Percentiles rank a stretch among this genome's conserved stretches.
Conservation (phyloP, 2,113 vertebrate species). For the Seriola dumerili region DNA sequence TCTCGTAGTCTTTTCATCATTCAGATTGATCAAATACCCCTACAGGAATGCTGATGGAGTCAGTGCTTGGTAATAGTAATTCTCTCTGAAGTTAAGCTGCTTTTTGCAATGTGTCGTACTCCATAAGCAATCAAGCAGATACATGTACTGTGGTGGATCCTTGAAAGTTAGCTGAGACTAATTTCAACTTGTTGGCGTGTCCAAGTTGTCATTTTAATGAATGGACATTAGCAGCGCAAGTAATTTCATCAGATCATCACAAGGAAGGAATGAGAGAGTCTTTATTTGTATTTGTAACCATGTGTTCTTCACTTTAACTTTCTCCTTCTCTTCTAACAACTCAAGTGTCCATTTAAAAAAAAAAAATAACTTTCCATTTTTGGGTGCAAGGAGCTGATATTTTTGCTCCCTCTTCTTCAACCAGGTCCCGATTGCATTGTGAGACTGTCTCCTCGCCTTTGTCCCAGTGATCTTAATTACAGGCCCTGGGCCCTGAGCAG, state of each 20-base stretch:
- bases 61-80: slow-evolving; percentile 74
- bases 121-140: slow-evolving; percentile 75
- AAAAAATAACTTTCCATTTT: slow-evolving; percentile 62
- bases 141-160: slow-evolving; percentile 65
- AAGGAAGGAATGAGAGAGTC: slow-evolving; percentile 6
- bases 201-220: slow-evolving; percentile 62
- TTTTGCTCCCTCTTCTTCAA: slow-evolving; percentile 71
- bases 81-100: slow-evolving; percentile 81
- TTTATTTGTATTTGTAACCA: not conserved
- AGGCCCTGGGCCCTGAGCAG: slow-evolving; percentile 80
- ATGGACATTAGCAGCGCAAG: slow-evolving; percentile 17
- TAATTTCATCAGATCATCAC: slow-evolving; percentile 55
- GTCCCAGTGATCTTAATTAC: slow-evolving; percentile 87
- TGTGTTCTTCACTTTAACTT: slow-evolving; percentile 41
- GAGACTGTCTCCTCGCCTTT: slow-evolving; percentile 82
- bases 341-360: slow-evolving; percentile 62
- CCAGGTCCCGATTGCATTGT: slow-evolving; percentile 82
- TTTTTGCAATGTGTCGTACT: slow-evolving; percentile 72
- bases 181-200: slow-evolving; percentile 53
- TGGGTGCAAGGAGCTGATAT: slow-evolving; percentile 69
- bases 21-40: slow-evolving; percentile 82
- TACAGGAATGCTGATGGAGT: slow-evolving; percentile 82
- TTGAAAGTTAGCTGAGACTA: slow-evolving; percentile 72
- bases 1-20: slow-evolving; percentile 80
- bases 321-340: slow-evolving; percentile 21